These are phyloP conservation scores for Cephalopholis sonnerati DNA, from an alignment of 2,113 vertebrate species.

Conservation along the genomic window DNA sequence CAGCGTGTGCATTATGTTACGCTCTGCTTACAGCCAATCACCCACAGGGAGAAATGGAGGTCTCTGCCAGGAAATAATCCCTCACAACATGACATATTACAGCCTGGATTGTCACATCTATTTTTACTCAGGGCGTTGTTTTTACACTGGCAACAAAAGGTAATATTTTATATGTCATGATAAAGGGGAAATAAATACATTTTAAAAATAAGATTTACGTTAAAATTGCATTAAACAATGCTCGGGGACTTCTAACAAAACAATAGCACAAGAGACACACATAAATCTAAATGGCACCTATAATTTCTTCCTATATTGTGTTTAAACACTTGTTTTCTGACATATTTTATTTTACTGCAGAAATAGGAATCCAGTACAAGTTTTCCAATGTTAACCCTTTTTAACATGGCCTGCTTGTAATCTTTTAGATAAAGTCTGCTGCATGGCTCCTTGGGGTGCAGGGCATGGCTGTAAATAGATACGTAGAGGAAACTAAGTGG, in stretches of 20 bases:
- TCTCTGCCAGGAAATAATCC: constrained; percentile 14
- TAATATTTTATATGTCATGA: background rate
- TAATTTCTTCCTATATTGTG: background rate
- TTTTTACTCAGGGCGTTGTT: background rate
- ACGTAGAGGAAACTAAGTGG: constrained; percentile 74
- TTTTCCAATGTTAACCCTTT: background rate
- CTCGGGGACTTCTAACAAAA: background rate
- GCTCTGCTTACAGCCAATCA: constrained; percentile 18
- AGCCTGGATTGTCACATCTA: background rate
- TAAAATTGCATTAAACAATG: background rate
- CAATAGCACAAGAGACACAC: background rate
- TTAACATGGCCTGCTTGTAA: background rate
- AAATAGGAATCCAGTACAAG: background rate
- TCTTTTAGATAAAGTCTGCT: constrained; percentile 17
- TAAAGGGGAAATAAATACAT: background rate
- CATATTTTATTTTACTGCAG: background rate
- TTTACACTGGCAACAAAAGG: background rate
- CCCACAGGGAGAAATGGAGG: background rate
- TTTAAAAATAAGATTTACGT: background rate
- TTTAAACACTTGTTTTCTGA: background rate
- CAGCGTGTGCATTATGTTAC: background rate
- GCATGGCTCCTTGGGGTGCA: constrained; percentile 3
- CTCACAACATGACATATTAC: background rate
- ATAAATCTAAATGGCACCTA: background rate
- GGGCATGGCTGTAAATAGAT: constrained; percentile 50